Percentiles rank a stretch among this genome's conserved stretches.
Conservation (phyloP, 2,888 invertebrate genomes). For the Entomobrya proxima region DNA sequence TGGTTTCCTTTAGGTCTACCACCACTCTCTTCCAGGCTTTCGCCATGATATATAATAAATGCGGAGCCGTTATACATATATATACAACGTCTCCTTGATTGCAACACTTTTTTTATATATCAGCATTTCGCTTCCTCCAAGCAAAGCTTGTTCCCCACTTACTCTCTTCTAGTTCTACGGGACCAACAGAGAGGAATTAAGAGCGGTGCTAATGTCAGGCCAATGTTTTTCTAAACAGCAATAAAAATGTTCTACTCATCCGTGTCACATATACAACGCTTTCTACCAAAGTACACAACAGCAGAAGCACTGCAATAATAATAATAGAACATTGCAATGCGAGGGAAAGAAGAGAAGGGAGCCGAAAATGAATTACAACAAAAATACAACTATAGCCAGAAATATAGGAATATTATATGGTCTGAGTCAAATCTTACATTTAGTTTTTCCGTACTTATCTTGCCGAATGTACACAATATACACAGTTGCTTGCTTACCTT, state of each 20-base stretch:
- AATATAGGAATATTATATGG: background rate
- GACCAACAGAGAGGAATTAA: slow-evolving; percentile 52
- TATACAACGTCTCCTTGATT: background rate
- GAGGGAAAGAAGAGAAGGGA: slow-evolving; percentile 28
- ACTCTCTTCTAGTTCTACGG: background rate
- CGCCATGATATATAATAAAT: too few relatives aligned
- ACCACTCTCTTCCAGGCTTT: background rate
- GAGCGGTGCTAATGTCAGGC: slow-evolving; percentile 59
- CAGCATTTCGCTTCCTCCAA: background rate
- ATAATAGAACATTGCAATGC: background rate
- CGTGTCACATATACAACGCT: slow-evolving; percentile 50
- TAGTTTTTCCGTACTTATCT: background rate
- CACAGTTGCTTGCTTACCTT: slow-evolving; percentile 9
- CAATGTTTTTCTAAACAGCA: slow-evolving; percentile 67
- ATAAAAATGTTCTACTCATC: slow-evolving; percentile 65
- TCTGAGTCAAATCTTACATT: background rate
- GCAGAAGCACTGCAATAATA: slow-evolving; percentile 33
- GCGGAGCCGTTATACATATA: too few relatives aligned
- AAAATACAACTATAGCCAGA: background rate
- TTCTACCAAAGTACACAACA: slow-evolving; percentile 13
- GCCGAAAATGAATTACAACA: slow-evolving; percentile 17
- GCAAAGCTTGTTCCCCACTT: background rate
- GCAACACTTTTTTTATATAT: background rate
- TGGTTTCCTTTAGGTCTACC: background rate
- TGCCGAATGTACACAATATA: too few relatives aligned